Percentiles rank a stretch among this genome's conserved stretches.
Evolutionary conservation across 2,888 invertebrate species (phyloP).

Genomic region (Mactromeris polynyma): DNA sequence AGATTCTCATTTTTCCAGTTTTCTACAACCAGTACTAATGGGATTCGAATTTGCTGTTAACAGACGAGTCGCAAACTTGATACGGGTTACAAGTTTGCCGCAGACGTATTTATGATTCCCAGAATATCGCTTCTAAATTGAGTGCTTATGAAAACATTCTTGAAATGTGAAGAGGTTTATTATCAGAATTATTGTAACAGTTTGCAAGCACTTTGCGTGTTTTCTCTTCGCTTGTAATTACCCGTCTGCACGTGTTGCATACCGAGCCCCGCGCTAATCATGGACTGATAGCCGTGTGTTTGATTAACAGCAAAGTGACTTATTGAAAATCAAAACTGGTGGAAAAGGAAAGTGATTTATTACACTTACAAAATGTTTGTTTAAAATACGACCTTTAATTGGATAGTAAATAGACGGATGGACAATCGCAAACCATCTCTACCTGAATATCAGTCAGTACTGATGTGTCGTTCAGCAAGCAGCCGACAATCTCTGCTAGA

Average conservation of each 20-base stretch:
- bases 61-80: slow-evolving; percentile 33
- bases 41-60: slow-evolving; percentile 56
- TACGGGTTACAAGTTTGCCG: slow-evolving; percentile 48
- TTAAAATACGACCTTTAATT: too few relatives aligned
- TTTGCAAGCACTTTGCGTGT: slow-evolving; percentile 15
- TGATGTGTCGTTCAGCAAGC: too few relatives aligned
- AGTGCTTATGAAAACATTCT: slow-evolving; percentile 17
- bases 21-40: slow-evolving; percentile 35
- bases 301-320: neutral
- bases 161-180: slow-evolving; percentile 18
- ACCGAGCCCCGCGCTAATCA: neutral
- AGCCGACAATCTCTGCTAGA: too few relatives aligned
- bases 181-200: slow-evolving; percentile 15
- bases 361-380: neutral
- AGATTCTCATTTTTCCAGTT: slow-evolving; percentile 15
- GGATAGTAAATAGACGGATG: too few relatives aligned
- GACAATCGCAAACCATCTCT: too few relatives aligned
- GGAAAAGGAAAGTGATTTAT: neutral
- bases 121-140: slow-evolving; percentile 17
- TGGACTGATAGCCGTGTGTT: neutral
- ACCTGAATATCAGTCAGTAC: too few relatives aligned
- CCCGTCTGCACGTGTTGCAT: slow-evolving; percentile 12
- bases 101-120: slow-evolving; percentile 45
- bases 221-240: neutral
- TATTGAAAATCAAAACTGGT: neutral